Percentiles rank a stretch among this genome's conserved stretches.
Evolutionary conservation across 2,113 vertebrate species (phyloP).

Genomic region (Microcebus lehilahytsara): DNA sequence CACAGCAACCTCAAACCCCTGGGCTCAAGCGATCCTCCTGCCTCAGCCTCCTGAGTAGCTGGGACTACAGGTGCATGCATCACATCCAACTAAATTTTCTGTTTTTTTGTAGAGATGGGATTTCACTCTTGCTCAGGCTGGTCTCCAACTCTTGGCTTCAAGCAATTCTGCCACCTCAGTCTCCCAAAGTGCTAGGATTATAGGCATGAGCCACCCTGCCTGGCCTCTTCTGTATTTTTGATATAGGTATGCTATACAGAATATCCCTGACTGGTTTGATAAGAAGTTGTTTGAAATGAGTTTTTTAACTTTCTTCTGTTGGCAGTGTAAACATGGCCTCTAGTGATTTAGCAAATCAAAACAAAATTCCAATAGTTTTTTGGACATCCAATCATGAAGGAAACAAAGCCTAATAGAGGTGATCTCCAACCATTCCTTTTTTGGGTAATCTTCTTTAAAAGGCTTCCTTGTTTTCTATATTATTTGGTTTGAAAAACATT

Average conservation of each 20-base stretch:
- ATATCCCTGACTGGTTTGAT: background rate
- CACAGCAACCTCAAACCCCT: too few relatives aligned
- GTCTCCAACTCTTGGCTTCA: too few relatives aligned
- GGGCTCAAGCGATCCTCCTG: too few relatives aligned
- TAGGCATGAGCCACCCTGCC: too few relatives aligned
- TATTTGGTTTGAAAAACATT: constrained; percentile 16
- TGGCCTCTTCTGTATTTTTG: background rate
- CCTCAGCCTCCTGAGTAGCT: too few relatives aligned
- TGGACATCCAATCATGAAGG: background rate
- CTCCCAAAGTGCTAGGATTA: too few relatives aligned
- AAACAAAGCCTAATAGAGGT: background rate
- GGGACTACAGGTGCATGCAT: too few relatives aligned
- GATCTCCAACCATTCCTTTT: background rate
- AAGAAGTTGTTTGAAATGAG: background rate
- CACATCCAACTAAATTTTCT: too few relatives aligned
- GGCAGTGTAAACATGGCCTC: background rate
- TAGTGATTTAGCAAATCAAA: background rate
- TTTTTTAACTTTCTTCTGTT: constrained; percentile 73
- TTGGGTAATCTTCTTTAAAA: background rate
- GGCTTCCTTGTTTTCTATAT: background rate
- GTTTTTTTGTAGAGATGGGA: too few relatives aligned
- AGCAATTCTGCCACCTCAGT: too few relatives aligned
- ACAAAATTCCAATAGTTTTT: constrained; percentile 18
- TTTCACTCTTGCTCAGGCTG: too few relatives aligned
- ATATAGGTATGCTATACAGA: background rate